Base-by-base conservation (phyloP, 2,888 invertebrate species). In the Eledone cirrhosa region DNA sequence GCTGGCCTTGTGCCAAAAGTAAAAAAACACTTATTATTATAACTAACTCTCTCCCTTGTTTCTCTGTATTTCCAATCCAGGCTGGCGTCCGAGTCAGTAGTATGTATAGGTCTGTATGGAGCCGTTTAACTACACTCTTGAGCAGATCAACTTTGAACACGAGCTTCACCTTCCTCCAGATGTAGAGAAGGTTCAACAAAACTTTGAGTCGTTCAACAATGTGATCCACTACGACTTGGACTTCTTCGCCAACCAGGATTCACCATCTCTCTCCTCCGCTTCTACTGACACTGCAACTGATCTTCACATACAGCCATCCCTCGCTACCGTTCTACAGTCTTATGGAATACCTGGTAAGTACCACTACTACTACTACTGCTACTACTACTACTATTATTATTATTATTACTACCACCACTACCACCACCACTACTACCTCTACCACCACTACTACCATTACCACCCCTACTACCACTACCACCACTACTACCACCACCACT, bases 201-300 rank as follows among this genome's bases (percentile, higher is more conserved):
- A 83, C 27, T 81, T 89, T 29, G 86, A 89, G 78, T 87, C 89
- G 14, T 89, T 90, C 82, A 85, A 84, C 82, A 86, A 87, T 81
- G 86, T 90, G 78, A 86, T 89, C 19, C 85, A 86, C 79, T 89
- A 88, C 80, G 89, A 90, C 80, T 87, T 86, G 0, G 85, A 87
- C 16, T 82, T 48, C 16, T 82, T 48, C 24, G 16, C n/a, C 48
- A 29, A 29, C 24, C 24, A 47, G 75, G 47, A n/a, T 24, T 47
- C 11, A 47, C 48, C 2, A n/a, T 31, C 41, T n/a, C n/a, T 3
- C 31, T 31, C 33, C 7, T n/a, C 33, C 13, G 29, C 31, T 72
- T 41, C 72, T n/a, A 31, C 67, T 22, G 31, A 67, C 33, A 29
- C 67, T 1, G 29, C 67, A 67, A n/a, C n/a, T n/a, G n/a, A n/a